These are phyloP conservation scores for Sympetrum striolatum DNA, from an alignment of 2,888 invertebrate species.

Conservation along the genomic window DNA sequence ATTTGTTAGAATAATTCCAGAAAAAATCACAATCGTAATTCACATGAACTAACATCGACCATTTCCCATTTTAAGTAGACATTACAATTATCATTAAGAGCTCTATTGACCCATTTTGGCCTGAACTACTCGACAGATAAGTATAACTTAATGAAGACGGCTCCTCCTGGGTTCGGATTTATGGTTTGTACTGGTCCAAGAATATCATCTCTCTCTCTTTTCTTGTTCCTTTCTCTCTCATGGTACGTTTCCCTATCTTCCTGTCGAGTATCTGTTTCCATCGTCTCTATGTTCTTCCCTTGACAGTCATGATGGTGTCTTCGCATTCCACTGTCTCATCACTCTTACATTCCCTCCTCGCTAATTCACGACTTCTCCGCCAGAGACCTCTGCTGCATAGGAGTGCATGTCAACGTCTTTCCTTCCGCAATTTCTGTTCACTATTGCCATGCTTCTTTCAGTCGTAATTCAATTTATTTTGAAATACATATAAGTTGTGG, in stretches of 20 bases:
- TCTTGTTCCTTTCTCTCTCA: background rate
- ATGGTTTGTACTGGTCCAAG: background rate
- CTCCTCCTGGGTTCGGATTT: background rate
- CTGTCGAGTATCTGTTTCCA: background rate
- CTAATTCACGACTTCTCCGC: background rate
- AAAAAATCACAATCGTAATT: no score
- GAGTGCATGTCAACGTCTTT: background rate
- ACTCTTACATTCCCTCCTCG: background rate
- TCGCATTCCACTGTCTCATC: slow-evolving; percentile 29
- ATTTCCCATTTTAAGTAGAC: background rate
- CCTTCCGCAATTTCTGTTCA: background rate
- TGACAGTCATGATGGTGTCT: slow-evolving; percentile 18
- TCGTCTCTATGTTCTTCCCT: slow-evolving; percentile 6
- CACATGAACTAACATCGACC: no score
- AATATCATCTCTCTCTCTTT: background rate
- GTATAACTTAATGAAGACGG: background rate
- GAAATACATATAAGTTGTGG: no score
- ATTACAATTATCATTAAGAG: background rate
- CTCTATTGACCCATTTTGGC: background rate
- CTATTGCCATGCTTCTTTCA: background rate
- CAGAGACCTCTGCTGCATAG: background rate
- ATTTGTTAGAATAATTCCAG: no score
- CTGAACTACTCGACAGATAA: background rate
- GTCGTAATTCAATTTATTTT: no score
- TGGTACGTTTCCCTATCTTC: background rate